Conservation (phyloP, 2,797 vertebrate species). For the Girardinus metallicus region DNA sequence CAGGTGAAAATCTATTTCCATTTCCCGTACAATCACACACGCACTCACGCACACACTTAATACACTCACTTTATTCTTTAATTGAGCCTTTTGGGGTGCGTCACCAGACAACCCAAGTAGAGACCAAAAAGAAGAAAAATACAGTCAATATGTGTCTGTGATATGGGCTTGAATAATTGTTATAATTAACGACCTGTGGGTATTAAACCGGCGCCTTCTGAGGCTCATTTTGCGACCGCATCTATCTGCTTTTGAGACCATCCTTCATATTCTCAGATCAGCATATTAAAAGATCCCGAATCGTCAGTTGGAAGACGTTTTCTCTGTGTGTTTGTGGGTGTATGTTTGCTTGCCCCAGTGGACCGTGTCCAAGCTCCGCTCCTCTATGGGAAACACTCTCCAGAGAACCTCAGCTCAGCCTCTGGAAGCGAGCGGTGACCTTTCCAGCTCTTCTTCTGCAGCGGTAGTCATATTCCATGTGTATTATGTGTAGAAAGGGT, state of each 20-base stretch:
- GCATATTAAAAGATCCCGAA: constrained; percentile 34
- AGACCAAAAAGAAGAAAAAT: constrained; percentile 60
- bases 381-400: constrained; percentile 59
- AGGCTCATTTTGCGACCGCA: constrained; percentile 51
- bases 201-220: constrained; percentile 63
- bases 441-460: constrained; percentile 73
- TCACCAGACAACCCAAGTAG: constrained; percentile 40
- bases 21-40: constrained; percentile 33
- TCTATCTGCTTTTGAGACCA: constrained; percentile 41
- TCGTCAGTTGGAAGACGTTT: constrained; percentile 19
- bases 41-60: constrained; percentile 46
- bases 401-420: constrained; percentile 77
- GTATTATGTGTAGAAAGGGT: constrained; percentile 27
- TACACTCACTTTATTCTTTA: constrained; percentile 46
- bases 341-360: constrained; percentile 22
- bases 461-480: constrained; percentile 60
- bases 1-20: constrained; percentile 54
- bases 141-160: constrained; percentile 73
- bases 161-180: constrained; percentile 83
- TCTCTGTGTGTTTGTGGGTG: constrained; percentile 11
- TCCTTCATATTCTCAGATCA: constrained; percentile 50
- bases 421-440: constrained; percentile 79
- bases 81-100: constrained; percentile 39
- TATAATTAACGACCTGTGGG: constrained; percentile 82
- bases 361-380: constrained; percentile 55